Evolutionary conservation across 2,888 invertebrate genomes (phyloP), one percentile per base, ranked within the genome.

Genomic region (Philaethria dido): DNA sequence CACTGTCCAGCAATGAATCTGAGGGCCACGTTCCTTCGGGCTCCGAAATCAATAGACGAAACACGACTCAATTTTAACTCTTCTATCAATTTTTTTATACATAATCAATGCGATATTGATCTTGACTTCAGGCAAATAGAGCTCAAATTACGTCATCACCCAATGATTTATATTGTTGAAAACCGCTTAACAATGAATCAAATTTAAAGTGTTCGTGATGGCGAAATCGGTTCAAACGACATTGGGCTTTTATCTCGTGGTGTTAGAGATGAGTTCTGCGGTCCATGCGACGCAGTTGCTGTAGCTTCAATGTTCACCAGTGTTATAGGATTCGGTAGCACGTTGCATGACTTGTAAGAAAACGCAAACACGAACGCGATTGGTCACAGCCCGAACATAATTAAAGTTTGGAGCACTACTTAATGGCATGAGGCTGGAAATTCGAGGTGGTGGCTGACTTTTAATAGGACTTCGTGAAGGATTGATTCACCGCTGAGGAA

Each of bases 381-480:
- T 92, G 92, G 92, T 89, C 92, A 92, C 92, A 92, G 91, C 83
- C 88, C 79, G 88, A 90, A 92, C 86, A 88, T 92, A 92, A 92
- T 92, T 92, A 92, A 92, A 92, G 91, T 92, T 92, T 89, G 89
- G 90, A 88, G 87, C 88, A 89, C 86, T 87, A 87, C 84, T 86
- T 91, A 90, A 92, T 92, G 89, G 89, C 87, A 89, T 89, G 88
- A 89, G 84, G 87, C 84, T 84, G 84, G 83, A 85, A 83, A 89
- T 88, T 88, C 87, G 89, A 86, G 86, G 89, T 90, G 88, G 88
- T 88, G 84, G 83, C 82, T 88, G 89, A 89, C 88, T 89, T 92
- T 91, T 90, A 91, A 92, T 92, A 85, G 88, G 87, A 80, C 84
- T 82, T 87, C 86, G 88, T 87, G 87, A 86, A 90, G 89, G 89